phyloP scores from a whole-genome alignment of 2,797 vertebrate genomes.

The Gambelia wislizenii region DNA sequence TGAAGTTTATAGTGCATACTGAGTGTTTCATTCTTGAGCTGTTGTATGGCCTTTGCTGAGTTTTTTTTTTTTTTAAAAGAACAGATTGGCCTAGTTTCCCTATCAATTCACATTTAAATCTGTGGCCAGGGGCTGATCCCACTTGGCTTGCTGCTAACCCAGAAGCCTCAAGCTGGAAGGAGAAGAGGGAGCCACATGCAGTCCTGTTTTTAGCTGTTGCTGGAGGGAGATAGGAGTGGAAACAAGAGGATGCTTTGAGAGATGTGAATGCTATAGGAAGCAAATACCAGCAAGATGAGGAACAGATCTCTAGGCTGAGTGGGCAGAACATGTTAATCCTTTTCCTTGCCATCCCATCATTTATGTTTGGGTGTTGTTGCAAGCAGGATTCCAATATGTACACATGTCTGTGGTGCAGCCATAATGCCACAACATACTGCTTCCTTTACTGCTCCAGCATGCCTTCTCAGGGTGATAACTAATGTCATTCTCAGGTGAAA shows the following conservation, averaged over 20 bases:
- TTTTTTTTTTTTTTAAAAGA: background rate
- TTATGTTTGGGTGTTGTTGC: background rate
- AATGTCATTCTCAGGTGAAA: background rate
- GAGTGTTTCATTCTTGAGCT: background rate
- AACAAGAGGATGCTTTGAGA: background rate
- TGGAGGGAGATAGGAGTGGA: background rate
- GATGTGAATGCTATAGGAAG: background rate
- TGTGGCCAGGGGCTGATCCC: background rate
- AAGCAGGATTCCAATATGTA: background rate
- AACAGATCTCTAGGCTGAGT: background rate
- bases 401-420: background rate
- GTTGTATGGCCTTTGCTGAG: slow-evolving; percentile 22
- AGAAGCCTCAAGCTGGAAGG: background rate
- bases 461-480: background rate
- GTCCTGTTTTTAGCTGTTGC: background rate
- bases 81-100: slow-evolving; percentile 45
- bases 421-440: background rate
- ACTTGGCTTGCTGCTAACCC: slow-evolving; percentile 10
- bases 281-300: background rate
- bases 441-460: background rate
- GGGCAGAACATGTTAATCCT: background rate
- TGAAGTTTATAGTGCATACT: slow-evolving; percentile 35
- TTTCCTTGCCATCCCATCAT: background rate
- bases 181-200: background rate
- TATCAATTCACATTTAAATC: slow-evolving; percentile 32